These are phyloP conservation scores for Mythimna impura DNA, from an alignment of 2,888 invertebrate genomes.

Conservation along the genomic window DNA sequence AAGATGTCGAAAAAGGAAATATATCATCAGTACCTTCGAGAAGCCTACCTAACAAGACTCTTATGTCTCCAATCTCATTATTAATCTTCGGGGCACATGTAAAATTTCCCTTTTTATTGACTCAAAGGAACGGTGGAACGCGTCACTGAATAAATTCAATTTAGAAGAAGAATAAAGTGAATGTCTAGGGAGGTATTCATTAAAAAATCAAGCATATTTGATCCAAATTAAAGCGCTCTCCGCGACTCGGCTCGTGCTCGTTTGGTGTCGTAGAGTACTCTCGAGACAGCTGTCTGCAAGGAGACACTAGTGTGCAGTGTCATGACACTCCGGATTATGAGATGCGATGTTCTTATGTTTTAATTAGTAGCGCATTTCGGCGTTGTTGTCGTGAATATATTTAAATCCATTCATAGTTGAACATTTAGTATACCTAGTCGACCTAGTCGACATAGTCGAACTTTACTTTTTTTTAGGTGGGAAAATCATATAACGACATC, in stretches of 20 bases:
- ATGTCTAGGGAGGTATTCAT: constrained; percentile 64
- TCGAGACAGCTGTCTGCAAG: constrained; percentile 51
- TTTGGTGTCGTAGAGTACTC: constrained; percentile 65
- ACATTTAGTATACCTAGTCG: not conserved
- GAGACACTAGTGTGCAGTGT: constrained; percentile 65
- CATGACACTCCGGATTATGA: constrained; percentile 59
- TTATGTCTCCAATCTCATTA: constrained; percentile 68
- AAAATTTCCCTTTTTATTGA: constrained; percentile 63
- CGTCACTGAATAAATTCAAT: constrained; percentile 70
- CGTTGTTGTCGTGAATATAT: not conserved
- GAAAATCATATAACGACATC: too few relatives aligned
- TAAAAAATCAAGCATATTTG: constrained; percentile 73
- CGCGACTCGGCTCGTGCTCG: constrained; percentile 40
- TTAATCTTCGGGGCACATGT: constrained; percentile 65
- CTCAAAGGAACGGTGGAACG: constrained; percentile 57
- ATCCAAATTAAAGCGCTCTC: constrained; percentile 66
- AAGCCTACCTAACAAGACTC: constrained; percentile 60
- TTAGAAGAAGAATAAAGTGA: constrained; percentile 45
- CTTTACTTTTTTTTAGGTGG: too few relatives aligned
- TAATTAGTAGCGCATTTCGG: constrained; percentile 58
- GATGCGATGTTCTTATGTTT: constrained; percentile 61
- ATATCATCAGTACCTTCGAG: constrained; percentile 53
- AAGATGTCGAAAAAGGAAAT: constrained; percentile 47
- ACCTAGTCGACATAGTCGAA: not conserved
- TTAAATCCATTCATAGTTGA: not conserved